Percentiles rank a stretch among this genome's conserved stretches.
Conservation (phyloP, 2,113 vertebrate species). For the Pantherophis guttatus region DNA sequence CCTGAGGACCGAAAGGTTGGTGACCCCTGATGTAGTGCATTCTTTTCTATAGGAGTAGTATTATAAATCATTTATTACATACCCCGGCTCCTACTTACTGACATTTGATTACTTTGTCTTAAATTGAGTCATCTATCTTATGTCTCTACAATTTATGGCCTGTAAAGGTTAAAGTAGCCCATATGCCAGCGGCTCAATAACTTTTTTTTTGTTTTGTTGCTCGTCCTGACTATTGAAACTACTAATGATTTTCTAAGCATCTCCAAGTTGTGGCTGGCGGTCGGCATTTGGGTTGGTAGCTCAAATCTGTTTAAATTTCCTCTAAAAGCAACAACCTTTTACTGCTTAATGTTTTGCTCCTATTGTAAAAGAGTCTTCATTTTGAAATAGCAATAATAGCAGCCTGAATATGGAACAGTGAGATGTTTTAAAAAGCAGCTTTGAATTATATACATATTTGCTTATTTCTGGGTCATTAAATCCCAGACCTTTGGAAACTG, state of each 20-base stretch:
- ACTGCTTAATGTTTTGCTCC: background rate
- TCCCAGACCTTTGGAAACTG: background rate
- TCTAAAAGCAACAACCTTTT: background rate
- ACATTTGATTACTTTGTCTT: background rate
- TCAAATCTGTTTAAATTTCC: background rate
- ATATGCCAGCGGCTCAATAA: background rate
- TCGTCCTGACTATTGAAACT: background rate
- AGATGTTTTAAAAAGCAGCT: background rate
- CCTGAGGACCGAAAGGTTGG: no score
- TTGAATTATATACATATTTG: background rate
- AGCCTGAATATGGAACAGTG: background rate
- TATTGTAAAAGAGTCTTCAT: background rate
- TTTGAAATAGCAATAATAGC: background rate
- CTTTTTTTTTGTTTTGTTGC: background rate
- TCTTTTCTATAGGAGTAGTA: background rate
- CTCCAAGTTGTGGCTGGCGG: background rate
- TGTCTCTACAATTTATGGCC: background rate
- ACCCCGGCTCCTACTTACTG: background rate
- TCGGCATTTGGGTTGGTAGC: background rate
- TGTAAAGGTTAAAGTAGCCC: background rate
- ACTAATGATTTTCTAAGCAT: background rate
- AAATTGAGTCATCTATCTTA: background rate
- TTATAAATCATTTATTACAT: background rate
- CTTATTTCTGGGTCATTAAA: background rate
- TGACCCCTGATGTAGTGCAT: no score